Percentiles rank a stretch among this genome's conserved stretches.
These are phyloP conservation scores for Pollimyrus isidori DNA, from an alignment of 2,113 vertebrate genomes.

Conservation along the genomic window DNA sequence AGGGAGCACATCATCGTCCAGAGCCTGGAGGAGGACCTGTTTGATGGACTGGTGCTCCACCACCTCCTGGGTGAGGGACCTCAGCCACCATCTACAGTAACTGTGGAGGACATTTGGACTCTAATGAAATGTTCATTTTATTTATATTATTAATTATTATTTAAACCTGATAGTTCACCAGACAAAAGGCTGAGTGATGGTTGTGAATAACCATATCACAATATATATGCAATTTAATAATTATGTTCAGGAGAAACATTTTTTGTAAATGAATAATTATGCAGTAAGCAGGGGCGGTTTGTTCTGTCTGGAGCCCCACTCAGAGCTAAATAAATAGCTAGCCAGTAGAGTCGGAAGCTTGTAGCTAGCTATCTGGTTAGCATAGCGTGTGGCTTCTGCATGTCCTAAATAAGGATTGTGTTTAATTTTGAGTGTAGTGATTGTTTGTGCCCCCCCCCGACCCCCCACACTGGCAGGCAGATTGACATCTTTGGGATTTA, in stretches of 20 bases:
- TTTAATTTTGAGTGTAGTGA: not conserved
- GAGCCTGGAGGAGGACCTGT: constrained; percentile 83
- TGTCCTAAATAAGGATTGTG: not conserved
- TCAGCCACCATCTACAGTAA: not conserved
- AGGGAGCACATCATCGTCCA: constrained; percentile 80
- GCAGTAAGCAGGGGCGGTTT: not conserved
- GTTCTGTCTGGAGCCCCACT: not conserved
- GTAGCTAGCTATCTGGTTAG: not conserved
- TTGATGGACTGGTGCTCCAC: constrained; percentile 84
- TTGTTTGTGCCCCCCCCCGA: too few species aligned
- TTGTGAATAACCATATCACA: not conserved
- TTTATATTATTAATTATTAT: not conserved
- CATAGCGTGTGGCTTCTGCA: not conserved
- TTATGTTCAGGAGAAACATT: not conserved
- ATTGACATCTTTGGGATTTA: not conserved
- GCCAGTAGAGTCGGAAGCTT: too few species aligned
- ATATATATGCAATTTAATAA: not conserved
- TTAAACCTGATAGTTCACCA: not conserved
- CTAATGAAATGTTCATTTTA: not conserved
- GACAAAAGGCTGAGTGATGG: not conserved
- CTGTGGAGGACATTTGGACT: not conserved
- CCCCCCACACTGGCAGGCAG: not conserved
- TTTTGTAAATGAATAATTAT: not conserved
- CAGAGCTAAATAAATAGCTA: not conserved
- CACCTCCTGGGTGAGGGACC: constrained; percentile 75